These are phyloP conservation scores for Agrochola macilenta DNA, from an alignment of 2,888 invertebrate genomes.

Conservation along the genomic window DNA sequence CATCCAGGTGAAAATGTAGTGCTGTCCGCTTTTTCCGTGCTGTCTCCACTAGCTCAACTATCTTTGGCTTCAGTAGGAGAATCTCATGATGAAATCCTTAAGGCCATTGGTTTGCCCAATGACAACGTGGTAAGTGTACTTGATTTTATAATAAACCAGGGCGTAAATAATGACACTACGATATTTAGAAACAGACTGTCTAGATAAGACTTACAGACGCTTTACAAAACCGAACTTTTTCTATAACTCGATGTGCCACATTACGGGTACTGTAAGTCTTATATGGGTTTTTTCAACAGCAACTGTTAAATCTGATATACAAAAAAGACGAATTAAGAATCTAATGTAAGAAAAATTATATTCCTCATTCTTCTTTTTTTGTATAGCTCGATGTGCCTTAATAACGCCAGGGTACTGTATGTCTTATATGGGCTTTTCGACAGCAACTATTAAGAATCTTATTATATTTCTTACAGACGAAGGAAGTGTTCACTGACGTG, in stretches of 20 bases:
- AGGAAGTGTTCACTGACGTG: constrained; percentile 73
- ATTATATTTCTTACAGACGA: constrained; percentile 78
- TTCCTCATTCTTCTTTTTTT: no score
- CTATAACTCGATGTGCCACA: background rate
- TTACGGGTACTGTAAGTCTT: background rate
- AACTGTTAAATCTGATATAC: background rate
- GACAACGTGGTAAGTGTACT: constrained; percentile 73
- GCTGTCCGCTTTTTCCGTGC: constrained; percentile 86
- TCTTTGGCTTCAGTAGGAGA: constrained; percentile 79
- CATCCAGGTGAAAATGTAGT: constrained; percentile 79
- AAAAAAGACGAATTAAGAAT: no score
- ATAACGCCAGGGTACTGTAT: no score
- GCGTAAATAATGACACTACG: background rate
- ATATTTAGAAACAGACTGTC: background rate
- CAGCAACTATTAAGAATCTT: no score
- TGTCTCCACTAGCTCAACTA: constrained; percentile 82
- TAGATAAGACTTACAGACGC: background rate
- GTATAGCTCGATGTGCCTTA: no score
- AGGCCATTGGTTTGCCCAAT: constrained; percentile 77
- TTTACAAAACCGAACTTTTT: background rate
- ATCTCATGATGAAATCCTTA: constrained; percentile 81
- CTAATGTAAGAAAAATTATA: no score
- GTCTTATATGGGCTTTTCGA: no score
- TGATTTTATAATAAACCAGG: background rate
- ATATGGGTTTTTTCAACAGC: background rate